A percentile compares a stretch with the other conserved stretches of the same genome.
Conservation (phyloP, 2,797 vertebrate species). For the Ciconia nigra region DNA sequence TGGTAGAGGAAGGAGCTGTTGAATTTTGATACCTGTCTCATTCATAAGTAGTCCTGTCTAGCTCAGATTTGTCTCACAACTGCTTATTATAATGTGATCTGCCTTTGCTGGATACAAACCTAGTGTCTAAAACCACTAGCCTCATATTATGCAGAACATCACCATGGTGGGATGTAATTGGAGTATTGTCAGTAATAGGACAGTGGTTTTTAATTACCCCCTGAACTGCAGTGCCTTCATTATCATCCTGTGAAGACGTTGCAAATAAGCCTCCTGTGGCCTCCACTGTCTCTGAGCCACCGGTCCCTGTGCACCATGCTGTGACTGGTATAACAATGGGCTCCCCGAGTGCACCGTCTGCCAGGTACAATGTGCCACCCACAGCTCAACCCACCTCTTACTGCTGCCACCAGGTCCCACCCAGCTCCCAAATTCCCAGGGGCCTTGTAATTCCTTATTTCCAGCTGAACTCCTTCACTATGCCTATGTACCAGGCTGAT, state of each 20-base stretch:
- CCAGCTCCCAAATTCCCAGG: background rate
- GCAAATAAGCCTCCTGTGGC: background rate
- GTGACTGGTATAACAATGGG: background rate
- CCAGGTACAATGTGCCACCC: background rate
- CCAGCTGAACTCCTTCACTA: background rate
- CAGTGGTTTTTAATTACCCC: conserved; percentile 14
- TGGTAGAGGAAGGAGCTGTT: background rate
- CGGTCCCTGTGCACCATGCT: background rate
- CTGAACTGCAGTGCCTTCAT: background rate
- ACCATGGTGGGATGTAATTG: background rate
- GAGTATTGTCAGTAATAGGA: background rate
- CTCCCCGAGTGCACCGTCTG: background rate
- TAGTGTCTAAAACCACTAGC: background rate
- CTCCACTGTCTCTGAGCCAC: background rate
- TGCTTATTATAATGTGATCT: background rate
- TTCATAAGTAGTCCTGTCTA: background rate
- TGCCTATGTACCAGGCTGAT: background rate
- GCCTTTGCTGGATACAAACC: background rate
- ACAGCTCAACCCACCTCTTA: background rate
- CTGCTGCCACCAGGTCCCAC: background rate
- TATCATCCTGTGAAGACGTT: background rate
- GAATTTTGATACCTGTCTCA: background rate
- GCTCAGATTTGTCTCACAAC: background rate
- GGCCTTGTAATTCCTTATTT: background rate
- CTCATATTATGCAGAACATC: background rate